phyloP scores from a whole-genome alignment of 2,113 vertebrate species.

The Terrapene triunguis region DNA sequence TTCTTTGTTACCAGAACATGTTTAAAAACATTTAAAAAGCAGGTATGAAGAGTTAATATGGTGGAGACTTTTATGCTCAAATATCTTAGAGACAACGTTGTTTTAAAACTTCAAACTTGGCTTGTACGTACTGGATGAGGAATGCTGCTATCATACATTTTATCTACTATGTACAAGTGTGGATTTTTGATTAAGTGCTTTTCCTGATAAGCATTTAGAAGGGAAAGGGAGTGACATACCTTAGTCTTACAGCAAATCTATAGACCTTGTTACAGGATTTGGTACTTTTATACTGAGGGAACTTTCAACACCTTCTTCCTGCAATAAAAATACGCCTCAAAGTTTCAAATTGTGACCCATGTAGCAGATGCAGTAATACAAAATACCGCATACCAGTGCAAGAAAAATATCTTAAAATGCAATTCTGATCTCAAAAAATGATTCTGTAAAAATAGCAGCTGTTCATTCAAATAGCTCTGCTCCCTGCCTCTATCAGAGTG shows the following conservation, averaged over 20 bases:
- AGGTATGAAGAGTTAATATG: slow-evolving; percentile 7
- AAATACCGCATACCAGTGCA: slow-evolving; percentile 15
- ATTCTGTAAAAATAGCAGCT: not conserved
- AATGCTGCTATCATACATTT: not conserved
- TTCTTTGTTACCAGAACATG: not conserved
- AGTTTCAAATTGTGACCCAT: slow-evolving; percentile 13
- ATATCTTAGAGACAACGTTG: not conserved
- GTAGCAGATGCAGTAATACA: not conserved
- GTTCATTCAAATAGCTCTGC: not conserved
- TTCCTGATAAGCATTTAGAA: slow-evolving; percentile 7
- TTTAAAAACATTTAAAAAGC: slow-evolving; percentile 12
- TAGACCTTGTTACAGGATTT: slow-evolving; percentile 39
- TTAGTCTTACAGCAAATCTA: slow-evolving; percentile 43
- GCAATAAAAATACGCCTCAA: slow-evolving; percentile 40
- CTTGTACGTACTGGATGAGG: not conserved
- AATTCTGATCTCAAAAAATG: not conserved
- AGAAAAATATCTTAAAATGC: slow-evolving; percentile 6
- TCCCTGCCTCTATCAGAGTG: not conserved
- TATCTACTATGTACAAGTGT: not conserved
- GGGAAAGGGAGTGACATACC: slow-evolving; percentile 37
- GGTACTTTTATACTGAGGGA: slow-evolving; percentile 46
- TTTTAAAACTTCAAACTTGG: slow-evolving; percentile 9
- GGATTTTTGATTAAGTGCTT: slow-evolving; percentile 42
- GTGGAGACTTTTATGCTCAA: not conserved
- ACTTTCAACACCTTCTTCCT: slow-evolving; percentile 49